Percentiles rank a stretch among this genome's conserved stretches.
Evolutionary conservation across 1,140 invertebrate genomes (phyloP).

Genomic region (Leguminivora glycinivorella): DNA sequence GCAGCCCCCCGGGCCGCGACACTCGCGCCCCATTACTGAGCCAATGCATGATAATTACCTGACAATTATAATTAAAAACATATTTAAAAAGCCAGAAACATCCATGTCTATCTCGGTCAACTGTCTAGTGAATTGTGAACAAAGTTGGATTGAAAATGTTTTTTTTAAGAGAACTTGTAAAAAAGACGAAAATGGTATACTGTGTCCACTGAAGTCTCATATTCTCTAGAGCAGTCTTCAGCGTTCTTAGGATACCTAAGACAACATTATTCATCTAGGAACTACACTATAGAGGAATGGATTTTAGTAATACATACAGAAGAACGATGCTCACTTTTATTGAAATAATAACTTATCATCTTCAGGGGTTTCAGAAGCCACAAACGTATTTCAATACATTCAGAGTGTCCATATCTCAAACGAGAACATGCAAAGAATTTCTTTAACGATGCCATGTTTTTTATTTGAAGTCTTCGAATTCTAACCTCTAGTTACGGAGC

Average conservation of each 20-base stretch:
- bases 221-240: too few relatives aligned
- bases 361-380: background rate
- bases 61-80: slow-evolving; percentile 28
- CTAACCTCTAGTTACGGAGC: slow-evolving; percentile 50
- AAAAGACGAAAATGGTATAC: too few relatives aligned
- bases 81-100: slow-evolving; percentile 8
- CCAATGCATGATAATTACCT: slow-evolving; percentile 24
- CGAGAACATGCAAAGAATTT: slow-evolving; percentile 43
- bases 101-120: background rate
- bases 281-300: too few relatives aligned
- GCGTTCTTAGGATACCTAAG: too few relatives aligned
- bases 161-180: background rate
- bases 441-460: slow-evolving; percentile 46
- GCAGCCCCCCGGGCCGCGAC: slow-evolving; percentile 19
- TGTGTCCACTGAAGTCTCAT: too few relatives aligned
- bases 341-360: background rate
- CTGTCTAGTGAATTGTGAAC: background rate
- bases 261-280: too few relatives aligned
- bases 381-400: background rate
- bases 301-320: too few relatives aligned
- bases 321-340: background rate
- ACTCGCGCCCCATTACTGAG: slow-evolving; percentile 21
- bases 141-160: background rate
- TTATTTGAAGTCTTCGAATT: slow-evolving; percentile 53
- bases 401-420: slow-evolving; percentile 27